Conservation (phyloP, 1,140 invertebrate species). For the Penaeus japonicus region DNA sequence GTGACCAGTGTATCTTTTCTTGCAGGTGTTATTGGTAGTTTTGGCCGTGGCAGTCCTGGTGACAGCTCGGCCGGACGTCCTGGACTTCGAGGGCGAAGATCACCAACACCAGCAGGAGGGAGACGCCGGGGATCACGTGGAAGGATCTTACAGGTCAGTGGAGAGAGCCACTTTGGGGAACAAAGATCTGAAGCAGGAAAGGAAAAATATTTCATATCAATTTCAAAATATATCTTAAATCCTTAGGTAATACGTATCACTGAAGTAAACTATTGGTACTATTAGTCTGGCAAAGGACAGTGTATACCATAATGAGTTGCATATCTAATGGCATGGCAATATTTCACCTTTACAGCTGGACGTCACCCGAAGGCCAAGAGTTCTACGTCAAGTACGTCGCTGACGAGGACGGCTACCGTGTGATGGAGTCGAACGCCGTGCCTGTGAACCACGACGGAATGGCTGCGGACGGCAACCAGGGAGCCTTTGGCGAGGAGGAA, state of each 20-base stretch:
- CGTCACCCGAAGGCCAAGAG: background rate
- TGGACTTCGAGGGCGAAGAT: background rate
- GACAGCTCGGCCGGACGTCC: background rate
- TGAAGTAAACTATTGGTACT: no score
- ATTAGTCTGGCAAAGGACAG: no score
- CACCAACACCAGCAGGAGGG: background rate
- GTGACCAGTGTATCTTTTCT: no score
- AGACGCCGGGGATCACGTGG: background rate
- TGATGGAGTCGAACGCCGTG: conserved; percentile 15
- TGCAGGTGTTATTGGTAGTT: background rate
- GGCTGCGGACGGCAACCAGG: background rate
- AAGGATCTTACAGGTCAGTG: background rate
- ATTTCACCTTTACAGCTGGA: background rate
- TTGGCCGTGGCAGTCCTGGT: background rate
- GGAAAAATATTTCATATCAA: no score
- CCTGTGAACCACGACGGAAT: background rate
- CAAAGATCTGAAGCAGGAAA: no score
- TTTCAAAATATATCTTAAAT: no score
- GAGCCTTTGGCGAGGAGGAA: conserved; percentile 10
- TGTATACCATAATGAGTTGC: no score
- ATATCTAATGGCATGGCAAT: no score
- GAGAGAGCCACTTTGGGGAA: no score
- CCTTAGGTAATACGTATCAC: no score
- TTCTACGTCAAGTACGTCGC: conserved; percentile 16
- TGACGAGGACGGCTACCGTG: conserved; percentile 15